phyloP scores from a whole-genome alignment of 2,113 vertebrate species.

The Serilophus lunatus region DNA sequence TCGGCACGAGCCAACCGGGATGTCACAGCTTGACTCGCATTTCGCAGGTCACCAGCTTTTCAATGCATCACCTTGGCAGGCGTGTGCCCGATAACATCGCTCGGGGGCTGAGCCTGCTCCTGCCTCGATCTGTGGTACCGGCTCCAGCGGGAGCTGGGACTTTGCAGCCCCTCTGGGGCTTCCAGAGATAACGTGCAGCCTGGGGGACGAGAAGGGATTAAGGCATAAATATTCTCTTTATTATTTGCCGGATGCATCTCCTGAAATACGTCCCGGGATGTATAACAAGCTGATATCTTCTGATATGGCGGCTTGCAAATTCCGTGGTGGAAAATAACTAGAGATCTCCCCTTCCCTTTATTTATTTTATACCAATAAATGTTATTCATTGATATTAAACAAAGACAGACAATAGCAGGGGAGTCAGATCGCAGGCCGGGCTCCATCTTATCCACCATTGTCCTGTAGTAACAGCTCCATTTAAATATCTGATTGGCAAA shows the following conservation, averaged over 20 bases:
- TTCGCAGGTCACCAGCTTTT: slow-evolving; percentile 25
- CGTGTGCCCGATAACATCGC: neutral
- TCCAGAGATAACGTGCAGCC: neutral
- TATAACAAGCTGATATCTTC: neutral
- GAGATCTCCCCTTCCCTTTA: neutral
- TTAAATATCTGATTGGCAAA: slow-evolving; percentile 18
- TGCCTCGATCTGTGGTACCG: rapidly evolving
- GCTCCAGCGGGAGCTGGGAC: neutral
- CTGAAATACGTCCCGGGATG: neutral
- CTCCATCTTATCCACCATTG: neutral
- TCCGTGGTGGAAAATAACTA: neutral
- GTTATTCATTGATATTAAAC: neutral
- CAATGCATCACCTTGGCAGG: slow-evolving; percentile 17
- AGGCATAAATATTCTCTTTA: neutral
- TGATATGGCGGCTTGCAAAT: neutral
- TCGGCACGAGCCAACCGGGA: neutral
- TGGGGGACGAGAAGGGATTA: neutral
- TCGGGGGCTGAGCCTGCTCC: neutral
- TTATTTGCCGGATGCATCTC: neutral
- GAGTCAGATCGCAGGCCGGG: neutral
- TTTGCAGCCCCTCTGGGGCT: neutral
- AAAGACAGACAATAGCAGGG: neutral
- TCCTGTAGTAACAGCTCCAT: neutral
- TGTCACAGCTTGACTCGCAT: slow-evolving; percentile 32
- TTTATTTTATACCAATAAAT: neutral